Evolutionary conservation across 2,113 vertebrate genomes (phyloP).

Genomic region (Spermophilus dauricus): DNA sequence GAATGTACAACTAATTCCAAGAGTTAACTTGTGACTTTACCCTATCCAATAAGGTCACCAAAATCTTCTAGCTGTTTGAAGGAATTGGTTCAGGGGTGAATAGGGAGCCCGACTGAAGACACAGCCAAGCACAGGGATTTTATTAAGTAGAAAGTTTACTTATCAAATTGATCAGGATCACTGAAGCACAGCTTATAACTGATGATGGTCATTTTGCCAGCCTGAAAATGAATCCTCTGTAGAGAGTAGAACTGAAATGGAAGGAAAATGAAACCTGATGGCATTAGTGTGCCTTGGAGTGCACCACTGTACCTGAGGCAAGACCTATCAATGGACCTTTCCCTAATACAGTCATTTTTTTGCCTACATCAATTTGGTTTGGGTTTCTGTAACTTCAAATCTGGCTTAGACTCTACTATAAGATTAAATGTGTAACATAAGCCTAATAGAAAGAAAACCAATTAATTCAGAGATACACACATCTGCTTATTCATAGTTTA

Average conservation of each 20-base stretch:
- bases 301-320: neutral
- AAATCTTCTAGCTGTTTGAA: neutral
- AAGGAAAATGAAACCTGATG: neutral
- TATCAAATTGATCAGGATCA: neutral
- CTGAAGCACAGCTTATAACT: neutral
- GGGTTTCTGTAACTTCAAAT: neutral
- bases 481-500: neutral
- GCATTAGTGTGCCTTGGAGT: neutral
- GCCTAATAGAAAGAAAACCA: neutral
- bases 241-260: neutral
- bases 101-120: neutral
- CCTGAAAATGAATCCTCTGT: neutral
- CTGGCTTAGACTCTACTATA: neutral
- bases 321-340: neutral
- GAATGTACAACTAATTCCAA: neutral
- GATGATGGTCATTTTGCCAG: neutral
- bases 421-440: neutral
- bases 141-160: neutral
- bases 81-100: neutral
- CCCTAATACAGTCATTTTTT: too few species aligned
- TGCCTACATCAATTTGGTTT: neutral
- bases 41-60: too few species aligned
- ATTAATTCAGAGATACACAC: neutral
- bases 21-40: neutral
- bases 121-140: neutral